phyloP scores from a whole-genome alignment of 1,140 invertebrate genomes.

The Papilio polytes region DNA sequence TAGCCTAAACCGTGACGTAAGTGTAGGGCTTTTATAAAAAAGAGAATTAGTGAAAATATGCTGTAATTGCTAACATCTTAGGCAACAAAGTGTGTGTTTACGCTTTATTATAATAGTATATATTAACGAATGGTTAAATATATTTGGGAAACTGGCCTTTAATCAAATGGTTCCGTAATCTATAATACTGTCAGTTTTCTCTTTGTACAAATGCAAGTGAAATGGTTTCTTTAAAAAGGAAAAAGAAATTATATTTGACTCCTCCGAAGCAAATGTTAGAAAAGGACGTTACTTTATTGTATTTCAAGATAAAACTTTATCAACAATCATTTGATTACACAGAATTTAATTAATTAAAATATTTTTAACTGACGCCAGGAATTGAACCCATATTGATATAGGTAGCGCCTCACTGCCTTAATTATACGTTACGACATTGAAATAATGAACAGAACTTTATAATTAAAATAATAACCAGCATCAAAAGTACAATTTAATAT shows the following conservation, averaged over 20 bases:
- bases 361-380: background rate
- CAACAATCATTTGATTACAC: background rate
- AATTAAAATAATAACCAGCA: background rate
- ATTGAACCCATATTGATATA: background rate
- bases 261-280: no score
- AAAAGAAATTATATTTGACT: background rate
- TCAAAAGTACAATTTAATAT: background rate
- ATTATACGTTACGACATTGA: constrained; percentile 2
- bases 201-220: no score
- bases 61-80: no score
- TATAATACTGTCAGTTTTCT: background rate
- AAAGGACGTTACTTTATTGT: background rate
- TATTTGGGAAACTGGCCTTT: no score
- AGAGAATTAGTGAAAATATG: no score
- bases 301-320: background rate
- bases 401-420: background rate
- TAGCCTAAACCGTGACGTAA: no score
- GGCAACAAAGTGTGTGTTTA: no score
- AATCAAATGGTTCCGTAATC: background rate
- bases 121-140: no score
- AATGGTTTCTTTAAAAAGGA: no score
- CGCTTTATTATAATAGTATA: no score
- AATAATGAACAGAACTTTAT: background rate
- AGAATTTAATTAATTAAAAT: background rate
- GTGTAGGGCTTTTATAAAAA: no score